phyloP scores from a whole-genome alignment of 2,113 vertebrate genomes.

The Phyllopteryx taeniolatus region DNA sequence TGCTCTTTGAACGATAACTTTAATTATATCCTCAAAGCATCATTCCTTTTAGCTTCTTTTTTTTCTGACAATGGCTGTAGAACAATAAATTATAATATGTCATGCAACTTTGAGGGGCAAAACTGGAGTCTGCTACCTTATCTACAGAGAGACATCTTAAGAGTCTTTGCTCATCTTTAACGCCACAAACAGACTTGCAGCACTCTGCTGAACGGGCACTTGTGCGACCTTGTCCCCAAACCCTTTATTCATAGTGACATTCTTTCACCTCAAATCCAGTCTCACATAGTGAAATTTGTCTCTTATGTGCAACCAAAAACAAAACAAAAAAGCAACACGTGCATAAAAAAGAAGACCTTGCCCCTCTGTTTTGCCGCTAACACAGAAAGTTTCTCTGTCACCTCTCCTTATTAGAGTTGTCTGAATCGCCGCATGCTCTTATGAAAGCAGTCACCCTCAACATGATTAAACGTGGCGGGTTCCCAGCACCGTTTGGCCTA shows the following conservation, averaged over 20 bases:
- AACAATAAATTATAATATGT: constrained; percentile 83
- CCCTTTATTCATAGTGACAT: constrained; percentile 97
- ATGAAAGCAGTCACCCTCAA: constrained; percentile 83
- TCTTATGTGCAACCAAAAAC: constrained; percentile 61
- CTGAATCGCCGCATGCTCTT: constrained; percentile 84
- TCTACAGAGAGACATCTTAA: constrained; percentile 77
- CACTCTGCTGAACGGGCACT: constrained; percentile 64
- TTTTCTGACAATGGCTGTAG: constrained; percentile 64
- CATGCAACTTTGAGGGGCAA: constrained; percentile 73
- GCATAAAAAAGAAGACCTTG: constrained; percentile 74
- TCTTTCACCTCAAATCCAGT: constrained; percentile 97
- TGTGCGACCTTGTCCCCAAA: constrained; percentile 78
- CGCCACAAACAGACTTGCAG: constrained; percentile 77
- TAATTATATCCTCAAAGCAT: constrained; percentile 99
- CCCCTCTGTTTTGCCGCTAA: constrained; percentile 86
- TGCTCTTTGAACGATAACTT: constrained; percentile 99
- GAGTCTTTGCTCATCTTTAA: constrained; percentile 77
- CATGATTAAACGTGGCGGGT: constrained; percentile 80
- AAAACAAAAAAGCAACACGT: constrained; percentile 19
- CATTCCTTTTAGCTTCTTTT: constrained; percentile 81
- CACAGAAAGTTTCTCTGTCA: constrained; percentile 85
- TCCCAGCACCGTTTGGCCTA: constrained; percentile 78
- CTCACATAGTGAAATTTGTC: constrained; percentile 88
- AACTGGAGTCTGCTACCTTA: constrained; percentile 52
- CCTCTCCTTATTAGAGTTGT: constrained; percentile 86